Percentiles rank a stretch among this genome's conserved stretches.
These are phyloP conservation scores for Zoanthus sansibaricus DNA, from an alignment of 92 coral and sea anemone species.

Conservation along the genomic window DNA sequence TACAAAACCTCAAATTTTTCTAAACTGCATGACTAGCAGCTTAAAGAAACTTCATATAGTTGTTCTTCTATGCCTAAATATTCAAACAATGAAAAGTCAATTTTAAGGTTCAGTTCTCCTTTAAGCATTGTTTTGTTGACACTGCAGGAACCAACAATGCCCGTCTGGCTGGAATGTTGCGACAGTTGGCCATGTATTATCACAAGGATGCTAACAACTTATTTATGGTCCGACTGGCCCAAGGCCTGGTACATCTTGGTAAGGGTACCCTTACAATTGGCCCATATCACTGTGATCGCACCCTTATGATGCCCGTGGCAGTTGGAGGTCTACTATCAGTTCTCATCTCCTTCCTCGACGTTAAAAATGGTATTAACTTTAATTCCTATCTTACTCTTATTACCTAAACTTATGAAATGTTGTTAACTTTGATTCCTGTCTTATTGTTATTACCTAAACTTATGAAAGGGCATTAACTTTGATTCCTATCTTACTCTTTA, in stretches of 20 bases:
- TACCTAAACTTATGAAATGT: no score
- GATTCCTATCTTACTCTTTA: no score
- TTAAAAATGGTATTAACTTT: constrained; percentile 80
- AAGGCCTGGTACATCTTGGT: constrained; percentile 99
- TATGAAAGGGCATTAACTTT: no score
- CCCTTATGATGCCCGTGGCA: constrained; percentile 95
- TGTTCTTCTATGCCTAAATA: no score
- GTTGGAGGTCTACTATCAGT: constrained; percentile 97
- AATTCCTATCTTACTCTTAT: no score
- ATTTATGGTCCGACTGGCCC: constrained; percentile 99
- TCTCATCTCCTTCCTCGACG: constrained; percentile 91
- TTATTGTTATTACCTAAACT: no score
- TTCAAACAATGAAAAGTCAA: no score
- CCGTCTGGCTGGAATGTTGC: constrained; percentile 95
- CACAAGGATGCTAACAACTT: constrained; percentile 98
- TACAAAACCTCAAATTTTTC: no score
- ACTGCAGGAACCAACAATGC: constrained; percentile 93
- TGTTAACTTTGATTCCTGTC: no score
- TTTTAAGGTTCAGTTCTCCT: no score
- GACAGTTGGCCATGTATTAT: constrained; percentile 97
- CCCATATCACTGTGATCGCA: constrained; percentile 97
- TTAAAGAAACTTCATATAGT: no score
- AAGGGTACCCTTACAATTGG: constrained; percentile 96
- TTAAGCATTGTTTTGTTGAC: not conserved
- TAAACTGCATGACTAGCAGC: no score